These are phyloP conservation scores for Danio choprae DNA, from an alignment of 2,797 vertebrate species.

Conservation along the genomic window DNA sequence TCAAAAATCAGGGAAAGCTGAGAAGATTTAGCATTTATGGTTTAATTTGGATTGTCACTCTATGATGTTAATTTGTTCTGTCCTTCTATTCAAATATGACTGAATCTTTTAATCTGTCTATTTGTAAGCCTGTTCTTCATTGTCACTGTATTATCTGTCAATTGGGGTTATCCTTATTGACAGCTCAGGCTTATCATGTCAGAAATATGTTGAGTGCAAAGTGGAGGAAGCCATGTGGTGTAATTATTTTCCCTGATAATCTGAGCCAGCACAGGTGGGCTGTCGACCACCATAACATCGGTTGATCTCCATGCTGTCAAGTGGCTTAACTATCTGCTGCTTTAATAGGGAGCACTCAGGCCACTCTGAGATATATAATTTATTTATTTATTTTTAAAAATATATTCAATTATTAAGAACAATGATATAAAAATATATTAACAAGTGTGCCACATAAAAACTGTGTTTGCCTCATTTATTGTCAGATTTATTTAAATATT, in stretches of 20 bases:
- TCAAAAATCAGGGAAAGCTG: background rate
- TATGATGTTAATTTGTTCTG: slow-evolving; percentile 23
- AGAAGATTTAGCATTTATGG: background rate
- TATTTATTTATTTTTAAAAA: too few species aligned
- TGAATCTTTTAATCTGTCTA: slow-evolving; percentile 8
- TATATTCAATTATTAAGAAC: too few species aligned
- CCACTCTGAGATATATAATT: background rate
- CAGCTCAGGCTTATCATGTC: slow-evolving; percentile 48
- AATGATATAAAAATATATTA: too few species aligned
- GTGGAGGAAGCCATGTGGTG: slow-evolving; percentile 35
- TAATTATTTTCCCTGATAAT: slow-evolving; percentile 52
- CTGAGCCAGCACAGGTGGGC: slow-evolving; percentile 48
- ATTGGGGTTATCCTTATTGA: slow-evolving; percentile 47
- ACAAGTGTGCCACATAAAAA: too few species aligned
- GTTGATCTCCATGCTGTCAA: slow-evolving; percentile 42
- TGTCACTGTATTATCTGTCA: slow-evolving; percentile 17
- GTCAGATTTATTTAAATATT: too few species aligned
- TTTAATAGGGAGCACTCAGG: slow-evolving; percentile 7
- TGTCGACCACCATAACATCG: slow-evolving; percentile 24
- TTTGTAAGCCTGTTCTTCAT: background rate
- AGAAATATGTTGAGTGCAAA: slow-evolving; percentile 48
- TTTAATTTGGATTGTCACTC: background rate
- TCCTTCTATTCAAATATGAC: background rate
- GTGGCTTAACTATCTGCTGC: background rate
- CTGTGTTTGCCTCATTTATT: too few species aligned